These are phyloP conservation scores for Acrossocheilus wenchowensis DNA, from an alignment of 2,797 vertebrate genomes.

Conservation along the genomic window DNA sequence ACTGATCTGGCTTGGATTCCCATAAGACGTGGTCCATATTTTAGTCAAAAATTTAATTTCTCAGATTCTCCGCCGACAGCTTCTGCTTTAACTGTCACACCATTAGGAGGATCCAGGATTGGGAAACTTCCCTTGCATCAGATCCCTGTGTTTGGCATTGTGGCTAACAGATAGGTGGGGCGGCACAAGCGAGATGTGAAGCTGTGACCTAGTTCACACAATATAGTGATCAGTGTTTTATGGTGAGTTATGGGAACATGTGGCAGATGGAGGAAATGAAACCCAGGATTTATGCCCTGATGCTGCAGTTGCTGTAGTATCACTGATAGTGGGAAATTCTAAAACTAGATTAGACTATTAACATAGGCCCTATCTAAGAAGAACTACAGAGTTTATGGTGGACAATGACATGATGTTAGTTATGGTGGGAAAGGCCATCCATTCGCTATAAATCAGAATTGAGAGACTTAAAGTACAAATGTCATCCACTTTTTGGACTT, in stretches of 20 bases:
- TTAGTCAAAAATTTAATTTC: not conserved
- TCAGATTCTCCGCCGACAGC: not conserved
- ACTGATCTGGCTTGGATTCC: not conserved
- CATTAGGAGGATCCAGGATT: not conserved
- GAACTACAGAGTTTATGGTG: not conserved
- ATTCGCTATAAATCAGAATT: not conserved
- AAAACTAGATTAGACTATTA: not conserved
- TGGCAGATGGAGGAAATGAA: conserved; percentile 3
- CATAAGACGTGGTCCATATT: not conserved
- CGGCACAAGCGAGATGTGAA: too few relatives aligned
- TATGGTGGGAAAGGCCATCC: too few relatives aligned
- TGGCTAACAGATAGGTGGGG: not conserved
- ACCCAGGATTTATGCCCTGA: not conserved
- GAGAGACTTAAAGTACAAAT: not conserved
- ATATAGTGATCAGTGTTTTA: not conserved
- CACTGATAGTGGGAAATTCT: not conserved
- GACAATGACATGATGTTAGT: too few relatives aligned
- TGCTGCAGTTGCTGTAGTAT: not conserved
- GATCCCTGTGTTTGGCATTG: not conserved
- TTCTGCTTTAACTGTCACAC: not conserved
- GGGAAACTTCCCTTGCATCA: not conserved
- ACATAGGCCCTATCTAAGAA: not conserved
- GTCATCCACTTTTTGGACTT: too few relatives aligned
- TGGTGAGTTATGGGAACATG: conserved; percentile 1
- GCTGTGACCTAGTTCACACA: not conserved